Base-by-base conservation (phyloP, 2,888 invertebrate species). In the Ochropacha duplaris region DNA sequence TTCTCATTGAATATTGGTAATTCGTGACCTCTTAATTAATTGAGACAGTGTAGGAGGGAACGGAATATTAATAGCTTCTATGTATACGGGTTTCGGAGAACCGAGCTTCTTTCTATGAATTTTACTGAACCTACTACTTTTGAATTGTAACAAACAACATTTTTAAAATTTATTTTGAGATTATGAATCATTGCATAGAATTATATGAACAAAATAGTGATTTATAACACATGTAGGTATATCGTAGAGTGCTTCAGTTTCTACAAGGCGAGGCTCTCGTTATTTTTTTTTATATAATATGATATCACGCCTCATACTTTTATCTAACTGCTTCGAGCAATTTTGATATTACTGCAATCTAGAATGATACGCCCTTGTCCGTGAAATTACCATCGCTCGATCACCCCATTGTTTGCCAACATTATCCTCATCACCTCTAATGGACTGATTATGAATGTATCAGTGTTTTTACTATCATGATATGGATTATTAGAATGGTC, bases 381-480 rank as follows among this genome's bases (percentile, higher is more conserved):
- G 65, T 86, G 84, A 86, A 86, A 84, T 81, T 73, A 69, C 60
- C 57, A 62, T 60, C 83, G 79, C 68, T 83, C 85, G 74, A 86
- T 86, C 86, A 84, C 72, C 69, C 61, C 61, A 65, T 56, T 89
- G 80, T 88, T 87, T 86, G 78, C 71, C 54, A 61, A 79, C 74
- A 69, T 83, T 85, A 88, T 87, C 86, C 76, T 65, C 55, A 74
- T 75, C 72, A 65, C 60, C 65, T 60, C 76, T 87, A 86, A 88
- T 87, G 83, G 86, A 59, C 67, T 72, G 88, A 88, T 90, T 44
- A 87, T 69, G 71, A 51, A 34, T 24, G 66, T 74, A 74, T 78
- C 81, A 83, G 83, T 86, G 84, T 81, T 74, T 66, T 56, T 57
- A n/a, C n/a, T 65, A 83, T 90, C 86, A 89, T 85, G 64, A 61